Evolutionary conservation across 2,113 vertebrate genomes (phyloP), one percentile per base, ranked within the genome.

Genomic region (Dasyurus viverrinus): DNA sequence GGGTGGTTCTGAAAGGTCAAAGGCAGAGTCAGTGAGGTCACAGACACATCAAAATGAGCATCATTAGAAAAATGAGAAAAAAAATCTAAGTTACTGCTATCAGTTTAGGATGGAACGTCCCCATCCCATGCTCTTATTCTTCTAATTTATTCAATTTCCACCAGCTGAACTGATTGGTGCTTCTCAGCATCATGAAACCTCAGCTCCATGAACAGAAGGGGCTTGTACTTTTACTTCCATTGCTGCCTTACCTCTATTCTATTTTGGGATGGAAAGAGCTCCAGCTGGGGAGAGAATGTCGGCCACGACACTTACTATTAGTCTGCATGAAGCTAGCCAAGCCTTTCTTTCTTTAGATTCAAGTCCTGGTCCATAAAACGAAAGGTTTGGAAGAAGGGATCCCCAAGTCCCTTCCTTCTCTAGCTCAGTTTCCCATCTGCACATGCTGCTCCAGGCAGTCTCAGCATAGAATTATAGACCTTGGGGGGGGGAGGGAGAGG

Each of bases 1-100:
- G 99, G 50, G 99, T 99, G 94, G 99, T 99, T 98, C 99, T 99
- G 98, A 95, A 98, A 98, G 0, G 0, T 96, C 90, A 98, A 98
- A 98, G 22, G 98, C 60, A 96, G 26, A 98, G 90, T 97, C 93
- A 98, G 24, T 54, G 95, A 60, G 50, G 93, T 97, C 97, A 97
- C 68, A 91, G 46, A 8, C 50, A 90, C 53, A 54, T 54, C 97
- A 36, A 91, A 68, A 89, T 90, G 53, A 95, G 89, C 89, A 92
- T 89, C 53, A 4, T 60, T 91, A 92, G 95, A 94, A 95, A 94
- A 91, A 22, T 54, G 16, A 57, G 47, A 47, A 89, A 54, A 95
- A 93, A 68, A 91, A 90, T 14, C 68, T 89, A 90, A 95, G 90
- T 91, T 5, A 47, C 22, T 16, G 93, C 54, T n/a, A 30, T n/a